A percentile compares a stretch with the other conserved stretches of the same genome.
These are phyloP conservation scores for Varanus salvator DNA, from an alignment of 2,113 vertebrate genomes.

Conservation along the genomic window DNA sequence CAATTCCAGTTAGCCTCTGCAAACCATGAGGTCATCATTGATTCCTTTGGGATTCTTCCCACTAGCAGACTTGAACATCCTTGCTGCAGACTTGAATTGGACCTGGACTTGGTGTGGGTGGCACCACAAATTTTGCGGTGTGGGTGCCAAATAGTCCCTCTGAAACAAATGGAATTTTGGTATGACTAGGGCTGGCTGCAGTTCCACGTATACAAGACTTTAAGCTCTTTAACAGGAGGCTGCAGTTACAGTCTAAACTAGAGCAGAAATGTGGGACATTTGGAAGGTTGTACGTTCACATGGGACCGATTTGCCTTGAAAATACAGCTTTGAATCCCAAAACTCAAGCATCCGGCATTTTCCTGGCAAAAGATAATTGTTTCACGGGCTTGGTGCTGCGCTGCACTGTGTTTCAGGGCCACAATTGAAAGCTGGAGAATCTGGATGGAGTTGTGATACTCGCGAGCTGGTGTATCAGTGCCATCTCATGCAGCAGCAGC, in stretches of 20 bases:
- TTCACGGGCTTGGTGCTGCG: not conserved
- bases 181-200: too few relatives aligned
- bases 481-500: not conserved
- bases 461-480: not conserved
- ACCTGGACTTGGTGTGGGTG: too few relatives aligned
- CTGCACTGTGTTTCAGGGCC: not conserved
- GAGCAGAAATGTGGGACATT: not conserved
- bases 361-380: accelerated
- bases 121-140: too few relatives aligned
- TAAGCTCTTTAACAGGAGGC: not conserved
- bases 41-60: too few relatives aligned
- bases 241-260: not conserved
- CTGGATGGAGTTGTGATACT: accelerated
- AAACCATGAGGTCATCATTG: not conserved
- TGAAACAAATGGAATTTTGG: too few relatives aligned
- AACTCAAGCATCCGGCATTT: accelerated
- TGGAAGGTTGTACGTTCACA: not conserved
- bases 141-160: too few relatives aligned
- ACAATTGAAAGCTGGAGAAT: slow-evolving; percentile 8
- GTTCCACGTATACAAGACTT: not conserved
- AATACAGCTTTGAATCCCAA: not conserved
- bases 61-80: not conserved
- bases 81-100: too few relatives aligned
- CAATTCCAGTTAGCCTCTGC: not conserved
- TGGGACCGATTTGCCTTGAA: not conserved